Conservation (phyloP, 2,888 invertebrate genomes). For the Aethes cnicana region DNA sequence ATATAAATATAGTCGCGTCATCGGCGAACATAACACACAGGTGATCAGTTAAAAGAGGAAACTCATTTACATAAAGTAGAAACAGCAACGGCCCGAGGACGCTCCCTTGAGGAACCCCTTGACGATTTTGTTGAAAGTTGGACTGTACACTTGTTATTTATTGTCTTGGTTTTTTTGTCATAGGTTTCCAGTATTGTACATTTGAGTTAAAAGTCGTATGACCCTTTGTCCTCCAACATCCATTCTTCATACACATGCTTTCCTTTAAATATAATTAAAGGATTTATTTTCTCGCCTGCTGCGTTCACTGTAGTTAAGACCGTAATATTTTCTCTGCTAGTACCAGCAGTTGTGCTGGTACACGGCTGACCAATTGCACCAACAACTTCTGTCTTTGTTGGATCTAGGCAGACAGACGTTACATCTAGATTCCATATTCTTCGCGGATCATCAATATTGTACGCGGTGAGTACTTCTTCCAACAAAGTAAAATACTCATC, state of each 20-base stretch:
- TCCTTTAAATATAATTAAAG: conserved; percentile 37
- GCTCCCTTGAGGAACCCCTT: too few species aligned
- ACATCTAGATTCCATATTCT: conserved; percentile 30
- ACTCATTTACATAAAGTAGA: too few species aligned
- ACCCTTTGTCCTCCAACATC: conserved; percentile 5
- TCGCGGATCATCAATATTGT: conserved; percentile 4
- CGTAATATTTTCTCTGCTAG: conserved; percentile 35
- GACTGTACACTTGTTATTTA: too few species aligned
- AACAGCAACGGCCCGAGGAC: too few species aligned
- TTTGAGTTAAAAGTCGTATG: conserved; percentile 26
- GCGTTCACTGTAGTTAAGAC: conserved; percentile 38
- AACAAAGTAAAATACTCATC: conserved; percentile 30
- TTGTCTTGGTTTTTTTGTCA: too few species aligned
- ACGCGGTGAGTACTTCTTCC: conserved; percentile 9
- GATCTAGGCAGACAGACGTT: conserved; percentile 32
- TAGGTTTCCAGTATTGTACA: too few species aligned
- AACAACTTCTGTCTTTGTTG: conserved; percentile 31
- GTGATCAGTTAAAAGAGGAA: too few species aligned
- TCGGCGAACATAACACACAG: too few species aligned
- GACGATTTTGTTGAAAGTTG: too few species aligned
- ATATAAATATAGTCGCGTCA: too few species aligned
- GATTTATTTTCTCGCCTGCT: conserved; percentile 31
- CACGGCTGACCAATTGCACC: conserved; percentile 12
- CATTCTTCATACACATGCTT: conserved; percentile 34
- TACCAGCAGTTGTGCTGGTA: conserved; percentile 23